Conservation (phyloP, 1,140 invertebrate genomes). For the Brachionus calyciflorus region DNA sequence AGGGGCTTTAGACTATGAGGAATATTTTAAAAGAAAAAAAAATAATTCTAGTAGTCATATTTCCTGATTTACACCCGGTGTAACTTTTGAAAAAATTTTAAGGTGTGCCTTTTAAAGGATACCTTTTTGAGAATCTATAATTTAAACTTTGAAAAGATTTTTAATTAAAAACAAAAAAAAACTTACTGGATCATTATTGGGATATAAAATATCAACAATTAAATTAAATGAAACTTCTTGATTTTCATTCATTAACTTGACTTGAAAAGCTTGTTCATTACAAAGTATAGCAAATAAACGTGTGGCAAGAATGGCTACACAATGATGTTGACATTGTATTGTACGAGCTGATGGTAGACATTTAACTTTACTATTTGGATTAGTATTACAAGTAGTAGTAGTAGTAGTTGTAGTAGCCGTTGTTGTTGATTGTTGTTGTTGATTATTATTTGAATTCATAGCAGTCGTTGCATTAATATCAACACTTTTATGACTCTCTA, state of each 20-base stretch:
- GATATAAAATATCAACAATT: slow-evolving; percentile 65
- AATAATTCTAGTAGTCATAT: too few species aligned
- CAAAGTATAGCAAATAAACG: slow-evolving; percentile 67
- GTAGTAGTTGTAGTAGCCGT: background rate
- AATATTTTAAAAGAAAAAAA: too few species aligned
- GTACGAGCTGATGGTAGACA: slow-evolving; percentile 66
- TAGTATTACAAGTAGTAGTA: background rate
- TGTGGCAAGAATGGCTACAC: slow-evolving; percentile 68
- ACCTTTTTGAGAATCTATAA: too few species aligned
- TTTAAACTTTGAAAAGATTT: too few species aligned
- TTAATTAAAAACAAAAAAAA: slow-evolving; percentile 35
- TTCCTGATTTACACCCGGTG: too few species aligned
- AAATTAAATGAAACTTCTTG: slow-evolving; percentile 63
- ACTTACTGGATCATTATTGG: slow-evolving; percentile 67
- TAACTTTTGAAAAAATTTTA: too few species aligned
- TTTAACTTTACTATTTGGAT: slow-evolving; percentile 59
- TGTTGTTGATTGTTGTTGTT: background rate
- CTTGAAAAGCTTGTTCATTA: slow-evolving; percentile 63
- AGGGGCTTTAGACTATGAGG: too few species aligned
- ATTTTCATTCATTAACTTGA: slow-evolving; percentile 63
- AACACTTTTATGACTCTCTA: slow-evolving; percentile 34
- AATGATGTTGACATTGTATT: slow-evolving; percentile 69
- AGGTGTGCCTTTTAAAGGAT: too few species aligned
- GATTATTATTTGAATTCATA: slow-evolving; percentile 12
- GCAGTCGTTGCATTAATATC: slow-evolving; percentile 25